Evolutionary conservation across 1,140 invertebrate species (phyloP).

Genomic region (Drosophila bipectinata): DNA sequence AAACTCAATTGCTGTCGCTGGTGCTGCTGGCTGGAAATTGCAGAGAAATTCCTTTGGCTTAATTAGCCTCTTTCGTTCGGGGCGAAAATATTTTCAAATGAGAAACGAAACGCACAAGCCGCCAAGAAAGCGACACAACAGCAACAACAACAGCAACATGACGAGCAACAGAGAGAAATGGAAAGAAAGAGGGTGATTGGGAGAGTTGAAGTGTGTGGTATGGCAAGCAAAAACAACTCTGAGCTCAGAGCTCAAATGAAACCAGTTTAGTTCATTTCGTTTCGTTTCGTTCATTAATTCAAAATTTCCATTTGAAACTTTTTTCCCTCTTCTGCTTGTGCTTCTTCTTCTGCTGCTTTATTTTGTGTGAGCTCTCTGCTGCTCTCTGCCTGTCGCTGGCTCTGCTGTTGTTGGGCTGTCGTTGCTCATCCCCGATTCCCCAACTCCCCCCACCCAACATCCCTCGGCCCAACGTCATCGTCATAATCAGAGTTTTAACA

Average conservation of each 20-base stretch:
- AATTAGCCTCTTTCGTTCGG: constrained; percentile 80
- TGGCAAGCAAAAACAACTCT: constrained; percentile 47
- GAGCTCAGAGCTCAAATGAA: constrained; percentile 78
- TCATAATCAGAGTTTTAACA: constrained; percentile 83
- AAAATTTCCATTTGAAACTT: constrained; percentile 83
- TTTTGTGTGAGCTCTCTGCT: constrained; percentile 47
- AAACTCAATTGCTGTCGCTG: constrained; percentile 69
- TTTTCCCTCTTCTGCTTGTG: constrained; percentile 51
- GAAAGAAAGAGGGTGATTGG: constrained; percentile 18
- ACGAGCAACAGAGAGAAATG: constrained; percentile 30
- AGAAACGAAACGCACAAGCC: constrained; percentile 68
- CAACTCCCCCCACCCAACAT: constrained; percentile 21
- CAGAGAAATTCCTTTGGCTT: constrained; percentile 82
- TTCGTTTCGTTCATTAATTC: constrained; percentile 82
- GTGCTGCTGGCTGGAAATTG: constrained; percentile 61
- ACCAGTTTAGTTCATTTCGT: constrained; percentile 83
- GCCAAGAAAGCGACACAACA: constrained; percentile 78
- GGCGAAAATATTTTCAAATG: constrained; percentile 81
- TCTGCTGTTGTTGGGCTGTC: constrained; percentile 66
- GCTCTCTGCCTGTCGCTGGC: constrained; percentile 24
- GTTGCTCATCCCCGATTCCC: constrained; percentile 60
- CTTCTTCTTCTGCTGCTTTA: constrained; percentile 37
- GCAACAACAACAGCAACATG: constrained; percentile 45
- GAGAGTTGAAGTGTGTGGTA: constrained; percentile 4
- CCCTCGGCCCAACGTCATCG: constrained; percentile 61